Base-by-base conservation (phyloP, 2,888 invertebrate genomes). In the Julus scanicus region DNA sequence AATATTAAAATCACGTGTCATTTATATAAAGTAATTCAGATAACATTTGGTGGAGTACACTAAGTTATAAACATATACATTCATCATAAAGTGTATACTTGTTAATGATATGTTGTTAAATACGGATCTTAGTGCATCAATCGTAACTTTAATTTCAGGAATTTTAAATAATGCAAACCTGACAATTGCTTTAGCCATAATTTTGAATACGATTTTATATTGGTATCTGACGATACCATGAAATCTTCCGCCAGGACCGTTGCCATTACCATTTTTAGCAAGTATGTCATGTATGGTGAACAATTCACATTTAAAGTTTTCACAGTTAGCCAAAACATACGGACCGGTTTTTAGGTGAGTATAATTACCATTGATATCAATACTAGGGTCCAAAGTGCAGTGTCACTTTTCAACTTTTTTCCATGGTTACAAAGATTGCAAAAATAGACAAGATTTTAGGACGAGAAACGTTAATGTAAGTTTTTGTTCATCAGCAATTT, bases 351-450 rank as follows among this genome's bases (percentile, higher is more conserved):
- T 83, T 15, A 83, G 83, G 83, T 83, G n/a, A 29, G 53, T 15
- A 53, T 13, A 15, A 53, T 17, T 53, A 13, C 53, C 13, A 13
- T 53, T 13, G 1, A n/a, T n/a, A n/a, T n/a, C n/a, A n/a, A n/a
- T n/a, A n/a, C n/a, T n/a, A n/a, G n/a, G 2, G 17, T 15, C 11
- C n/a, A 17, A 20, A 80, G 40, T 48, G 48, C 13, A 6, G 37
- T 57, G 1, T 17, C 20, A 8, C 5, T 86, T n/a, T 57, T 86
- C 15, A 13, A 15, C n/a, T 86, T 86, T 37, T 88, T 88, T 49
- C 84, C 88, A 11, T 88, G 88, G 88, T 20, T 88, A 13, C 48
- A 53, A 13, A 44, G 85, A 39, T 84, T 88, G 13, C 88, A 48
- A 39, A 53, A 40, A 37, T 53, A 37, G 20, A 9, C 2, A 63